Base-by-base conservation (phyloP, 53 echinoderm and acorn worm genomes). In the Crossaster papposus region DNA sequence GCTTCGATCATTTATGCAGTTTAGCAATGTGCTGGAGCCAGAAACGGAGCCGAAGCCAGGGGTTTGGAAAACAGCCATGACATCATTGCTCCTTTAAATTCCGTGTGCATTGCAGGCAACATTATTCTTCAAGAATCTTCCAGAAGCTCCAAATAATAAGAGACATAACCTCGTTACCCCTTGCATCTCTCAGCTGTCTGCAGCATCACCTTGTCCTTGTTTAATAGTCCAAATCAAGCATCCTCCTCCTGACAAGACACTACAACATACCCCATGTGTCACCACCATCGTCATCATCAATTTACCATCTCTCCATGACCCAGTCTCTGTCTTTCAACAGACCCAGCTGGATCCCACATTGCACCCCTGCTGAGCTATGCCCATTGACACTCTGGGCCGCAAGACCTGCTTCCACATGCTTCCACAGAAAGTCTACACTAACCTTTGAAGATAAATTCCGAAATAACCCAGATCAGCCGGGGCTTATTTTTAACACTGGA, bases 261-360 rank as follows among this genome's bases (percentile, higher is more conserved):
- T 14, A 71, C n/a, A n/a, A n/a, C n/a, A n/a, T n/a, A n/a, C 36
- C 34, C 36, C 75, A 4, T 51, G 14, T 37, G 13, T 44, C 6
- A 9, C 22, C 53, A 79, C 38, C 79, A 79, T 54, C 79, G 29
- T 79, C 54, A 10, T 79, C 54, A 30, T 54, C 79, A 28, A 18
- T 79, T 53, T 15, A 14, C 33, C 6, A 10, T 52, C 79, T 28
- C 79, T 52, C 79, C 62, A 14, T 0, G 55, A 54, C 80, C 33
- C 80, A 22, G 80, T 58, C 58, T 83, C 26, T 37, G 23, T 65
- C 44, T 50, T 65, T 72, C 85, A 85, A 85, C 72, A 85, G 72
- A 53, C 28, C 53, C 85, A 85, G 71, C 85, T n/a, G 32, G 85
- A 52, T 52, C 23, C 50, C 4, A 53, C 85, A 30, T 0, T 52